These are phyloP conservation scores for Anthopleura xanthogrammica DNA, from an alignment of 92 coral and sea anemone genomes.

Conservation along the genomic window DNA sequence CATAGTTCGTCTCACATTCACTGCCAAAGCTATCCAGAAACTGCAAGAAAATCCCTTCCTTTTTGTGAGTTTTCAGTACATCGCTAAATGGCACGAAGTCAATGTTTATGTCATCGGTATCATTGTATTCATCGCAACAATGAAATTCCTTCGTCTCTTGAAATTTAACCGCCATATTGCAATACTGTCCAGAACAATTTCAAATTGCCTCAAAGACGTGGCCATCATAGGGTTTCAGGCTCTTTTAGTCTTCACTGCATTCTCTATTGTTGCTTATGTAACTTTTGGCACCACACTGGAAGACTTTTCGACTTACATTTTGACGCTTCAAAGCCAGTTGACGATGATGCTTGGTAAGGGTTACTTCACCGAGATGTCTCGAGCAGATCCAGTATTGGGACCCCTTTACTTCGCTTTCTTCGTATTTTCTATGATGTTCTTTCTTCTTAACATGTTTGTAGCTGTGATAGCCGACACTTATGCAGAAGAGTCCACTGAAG, in stretches of 20 bases:
- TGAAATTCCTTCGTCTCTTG: slow-evolving; percentile 57
- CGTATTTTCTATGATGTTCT: slow-evolving; percentile 55
- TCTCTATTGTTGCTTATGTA: slow-evolving; percentile 48
- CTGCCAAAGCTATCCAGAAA: slow-evolving; percentile 38
- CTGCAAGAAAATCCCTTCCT: slow-evolving; percentile 53
- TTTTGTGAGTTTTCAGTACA: slow-evolving; percentile 48
- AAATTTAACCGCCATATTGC: slow-evolving; percentile 60
- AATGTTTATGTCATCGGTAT: slow-evolving; percentile 45
- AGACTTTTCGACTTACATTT: slow-evolving; percentile 31
- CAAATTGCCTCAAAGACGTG: slow-evolving; percentile 32
- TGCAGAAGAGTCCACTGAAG: slow-evolving; percentile 43
- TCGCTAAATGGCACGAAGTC: slow-evolving; percentile 51
- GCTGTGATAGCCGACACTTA: slow-evolving; percentile 56
- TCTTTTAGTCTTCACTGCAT: slow-evolving; percentile 41
- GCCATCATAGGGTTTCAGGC: slow-evolving; percentile 45
- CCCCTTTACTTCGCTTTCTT: slow-evolving; percentile 41
- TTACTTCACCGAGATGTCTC: slow-evolving; percentile 50
- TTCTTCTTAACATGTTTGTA: slow-evolving; percentile 57
- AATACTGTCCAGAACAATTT: slow-evolving; percentile 44
- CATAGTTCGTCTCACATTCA: slow-evolving; percentile 40
- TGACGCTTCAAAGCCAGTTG: slow-evolving; percentile 50
- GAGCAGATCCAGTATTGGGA: slow-evolving; percentile 44
- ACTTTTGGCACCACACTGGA: slow-evolving; percentile 48
- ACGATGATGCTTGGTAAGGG: slow-evolving; percentile 59
- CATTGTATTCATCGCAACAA: slow-evolving; percentile 62